Conservation (phyloP, 2,113 vertebrate genomes). For the Syrmaticus mikado region DNA sequence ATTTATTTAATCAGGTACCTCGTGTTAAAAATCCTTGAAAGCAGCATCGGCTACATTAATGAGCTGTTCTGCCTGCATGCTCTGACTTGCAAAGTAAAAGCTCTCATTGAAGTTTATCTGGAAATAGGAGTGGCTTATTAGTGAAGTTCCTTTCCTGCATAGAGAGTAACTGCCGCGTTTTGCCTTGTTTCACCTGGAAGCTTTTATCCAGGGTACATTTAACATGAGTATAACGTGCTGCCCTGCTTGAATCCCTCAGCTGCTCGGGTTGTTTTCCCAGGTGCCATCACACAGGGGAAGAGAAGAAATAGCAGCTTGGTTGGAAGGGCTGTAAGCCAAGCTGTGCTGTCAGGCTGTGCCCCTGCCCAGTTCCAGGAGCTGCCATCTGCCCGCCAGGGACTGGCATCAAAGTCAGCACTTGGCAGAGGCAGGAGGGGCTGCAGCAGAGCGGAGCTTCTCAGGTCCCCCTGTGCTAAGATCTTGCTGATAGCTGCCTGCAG, state of each 20-base stretch:
- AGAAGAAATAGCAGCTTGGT: not conserved
- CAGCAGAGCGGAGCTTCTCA: not conserved
- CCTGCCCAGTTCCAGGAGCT: not conserved
- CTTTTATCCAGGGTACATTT: not conserved
- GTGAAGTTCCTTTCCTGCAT: not conserved
- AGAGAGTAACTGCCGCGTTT: not conserved
- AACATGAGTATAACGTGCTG: not conserved
- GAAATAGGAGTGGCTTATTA: not conserved
- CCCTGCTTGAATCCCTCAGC: not conserved
- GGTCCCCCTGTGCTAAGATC: rapidly evolving
- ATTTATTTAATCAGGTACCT: not conserved
- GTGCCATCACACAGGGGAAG: not conserved
- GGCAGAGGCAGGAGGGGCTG: not conserved
- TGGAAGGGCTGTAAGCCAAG: not conserved
- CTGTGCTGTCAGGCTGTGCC: not conserved
- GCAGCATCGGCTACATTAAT: not conserved
- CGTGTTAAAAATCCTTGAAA: not conserved
- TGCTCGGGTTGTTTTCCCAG: not conserved
- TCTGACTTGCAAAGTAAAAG: not conserved
- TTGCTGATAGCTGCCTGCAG: not conserved
- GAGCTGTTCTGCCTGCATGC: no score
- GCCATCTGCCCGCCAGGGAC: not conserved
- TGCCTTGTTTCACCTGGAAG: not conserved
- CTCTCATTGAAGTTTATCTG: not conserved
- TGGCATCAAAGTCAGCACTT: rapidly evolving